Evolutionary conservation across 2,797 vertebrate genomes (phyloP).

Genomic region (Heliangelus exortis): DNA sequence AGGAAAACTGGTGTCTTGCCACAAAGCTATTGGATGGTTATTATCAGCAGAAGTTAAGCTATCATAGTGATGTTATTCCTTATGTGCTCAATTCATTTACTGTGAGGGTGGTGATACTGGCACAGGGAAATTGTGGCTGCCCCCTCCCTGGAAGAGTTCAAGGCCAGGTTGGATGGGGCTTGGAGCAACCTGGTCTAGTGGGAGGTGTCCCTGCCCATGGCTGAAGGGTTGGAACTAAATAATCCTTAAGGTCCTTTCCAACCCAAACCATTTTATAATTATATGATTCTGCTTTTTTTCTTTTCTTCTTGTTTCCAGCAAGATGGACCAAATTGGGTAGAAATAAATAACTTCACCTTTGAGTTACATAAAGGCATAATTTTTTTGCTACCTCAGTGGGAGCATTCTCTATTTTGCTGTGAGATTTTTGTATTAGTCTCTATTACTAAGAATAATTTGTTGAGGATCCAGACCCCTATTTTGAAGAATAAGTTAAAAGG

Average conservation of each 20-base stretch:
- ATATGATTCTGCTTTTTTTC: not conserved
- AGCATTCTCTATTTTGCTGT: not conserved
- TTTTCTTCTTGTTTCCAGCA: constrained; percentile 37
- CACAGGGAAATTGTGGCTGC: too few relatives aligned
- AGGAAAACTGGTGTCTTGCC: constrained; percentile 3
- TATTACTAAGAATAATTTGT: not conserved
- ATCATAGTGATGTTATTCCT: not conserved
- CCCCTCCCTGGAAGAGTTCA: too few relatives aligned
- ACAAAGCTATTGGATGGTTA: not conserved
- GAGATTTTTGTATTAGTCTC: not conserved
- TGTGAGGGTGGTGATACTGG: too few relatives aligned
- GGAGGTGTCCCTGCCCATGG: too few relatives aligned
- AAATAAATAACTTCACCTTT: not conserved
- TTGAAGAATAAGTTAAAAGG: not conserved
- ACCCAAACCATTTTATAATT: too few relatives aligned
- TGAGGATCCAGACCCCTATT: not conserved
- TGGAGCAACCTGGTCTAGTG: too few relatives aligned
- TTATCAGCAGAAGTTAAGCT: not conserved
- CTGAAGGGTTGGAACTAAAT: too few relatives aligned
- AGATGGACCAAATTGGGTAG: not conserved
- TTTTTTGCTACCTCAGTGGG: not conserved
- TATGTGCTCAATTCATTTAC: not conserved
- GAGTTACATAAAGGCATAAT: not conserved
- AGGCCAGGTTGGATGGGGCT: too few relatives aligned
- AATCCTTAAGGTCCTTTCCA: too few relatives aligned